Evolutionary conservation across 2,888 invertebrate species (phyloP), one percentile per base, ranked within the genome.

Genomic region (Lasioglossum zephyrum): DNA sequence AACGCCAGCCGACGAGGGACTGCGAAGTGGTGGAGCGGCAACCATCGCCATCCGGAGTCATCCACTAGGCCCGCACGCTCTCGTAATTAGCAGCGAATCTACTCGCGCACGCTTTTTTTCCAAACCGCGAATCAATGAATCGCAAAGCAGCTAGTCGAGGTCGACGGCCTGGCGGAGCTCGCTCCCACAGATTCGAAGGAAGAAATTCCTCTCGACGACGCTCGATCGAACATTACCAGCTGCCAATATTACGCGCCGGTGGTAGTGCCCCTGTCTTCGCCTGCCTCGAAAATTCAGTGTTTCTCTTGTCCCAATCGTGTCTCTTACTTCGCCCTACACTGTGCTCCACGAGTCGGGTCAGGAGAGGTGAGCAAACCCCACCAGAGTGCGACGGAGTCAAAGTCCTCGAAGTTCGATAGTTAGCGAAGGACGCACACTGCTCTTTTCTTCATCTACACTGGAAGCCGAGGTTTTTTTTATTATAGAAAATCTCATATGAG

Each of bases 121-220:
- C 77, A 81, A 91, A 87, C 90, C 87, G 88, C 89, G 91, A 92
- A 90, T 91, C 90, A 84, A 90, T 89, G 91, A 90, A 89, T 91
- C 81, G 89, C 87, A 82, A 92, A 91, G 91, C 89, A 88, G 88
- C 84, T 18, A 31, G 63, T 87, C 80, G 87, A 78, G 89, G 91
- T 92, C 92, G 89, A 91, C 85, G 90, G 81, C 91, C 89, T 88
- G 79, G 83, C 31, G 47, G 69, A 41, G 70, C 41, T 39, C 41
- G 36, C 74, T 81, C 53, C 47, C 66, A 66, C 41, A 73, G 74
- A 77, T 87, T 74, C 72, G 57, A 82, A 11, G 75, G 72, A 78
- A 87, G 76, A 85, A 89, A 89, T 89, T 74, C 72, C 87, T 85
- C 88, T 88, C 85, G 87, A 85, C 87, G 82, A 85, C 82, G 90